phyloP scores from a whole-genome alignment of 2,113 vertebrate genomes.

The Corythoichthys haematopterus region DNA sequence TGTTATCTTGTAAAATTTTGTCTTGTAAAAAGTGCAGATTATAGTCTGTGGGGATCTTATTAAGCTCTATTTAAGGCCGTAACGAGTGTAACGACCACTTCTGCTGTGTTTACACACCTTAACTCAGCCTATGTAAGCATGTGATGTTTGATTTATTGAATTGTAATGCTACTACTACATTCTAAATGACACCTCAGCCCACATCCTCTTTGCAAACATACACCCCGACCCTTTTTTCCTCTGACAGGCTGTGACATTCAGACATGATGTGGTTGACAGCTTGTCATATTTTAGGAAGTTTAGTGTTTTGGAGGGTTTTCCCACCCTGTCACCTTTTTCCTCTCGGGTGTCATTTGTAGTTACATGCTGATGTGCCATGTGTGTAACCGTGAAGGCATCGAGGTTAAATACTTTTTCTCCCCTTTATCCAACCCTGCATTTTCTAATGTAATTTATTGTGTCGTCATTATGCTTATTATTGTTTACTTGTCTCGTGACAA shows the following conservation, averaged over 20 bases:
- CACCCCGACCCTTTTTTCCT: conserved; percentile 26
- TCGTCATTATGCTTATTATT: neutral
- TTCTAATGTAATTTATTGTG: neutral
- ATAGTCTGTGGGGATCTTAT: conserved; percentile 19
- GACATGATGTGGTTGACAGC: conserved; percentile 37
- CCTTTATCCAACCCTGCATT: neutral
- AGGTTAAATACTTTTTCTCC: neutral
- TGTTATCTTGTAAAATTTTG: conserved; percentile 44
- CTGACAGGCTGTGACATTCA: conserved; percentile 54
- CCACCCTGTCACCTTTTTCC: conserved; percentile 43
- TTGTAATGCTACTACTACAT: conserved; percentile 9
- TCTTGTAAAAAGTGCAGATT: conserved; percentile 45
- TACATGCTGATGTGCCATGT: conserved; percentile 18
- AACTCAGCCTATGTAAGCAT: neutral
- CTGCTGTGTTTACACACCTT: neutral
- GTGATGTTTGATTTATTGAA: conserved; percentile 16
- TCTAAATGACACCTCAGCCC: conserved; percentile 1
- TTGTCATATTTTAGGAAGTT: conserved; percentile 40
- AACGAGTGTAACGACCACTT: conserved; percentile 13
- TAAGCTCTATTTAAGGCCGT: conserved; percentile 17
- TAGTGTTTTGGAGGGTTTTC: conserved; percentile 52
- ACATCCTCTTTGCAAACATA: neutral
- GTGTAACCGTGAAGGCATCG: neutral
- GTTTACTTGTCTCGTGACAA: neutral
- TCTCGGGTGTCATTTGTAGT: conserved; percentile 48